phyloP scores from a whole-genome alignment of 1,140 invertebrate genomes.

The Neodiprion fabricii region DNA sequence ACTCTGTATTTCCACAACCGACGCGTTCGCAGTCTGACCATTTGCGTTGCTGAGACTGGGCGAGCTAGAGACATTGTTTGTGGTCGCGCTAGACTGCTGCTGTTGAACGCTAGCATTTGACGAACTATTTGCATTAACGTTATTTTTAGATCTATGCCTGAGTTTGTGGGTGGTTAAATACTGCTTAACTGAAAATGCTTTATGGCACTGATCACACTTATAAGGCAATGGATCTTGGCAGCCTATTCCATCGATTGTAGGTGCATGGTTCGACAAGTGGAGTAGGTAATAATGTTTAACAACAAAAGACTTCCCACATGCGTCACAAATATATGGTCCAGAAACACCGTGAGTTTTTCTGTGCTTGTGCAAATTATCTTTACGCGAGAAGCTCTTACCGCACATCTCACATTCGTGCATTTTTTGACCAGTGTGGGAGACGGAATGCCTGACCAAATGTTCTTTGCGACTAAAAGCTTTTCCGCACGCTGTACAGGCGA shows the following conservation, averaged over 20 bases:
- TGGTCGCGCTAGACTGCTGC: conserved; percentile 28
- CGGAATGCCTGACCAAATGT: conserved; percentile 75
- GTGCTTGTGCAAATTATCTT: conserved; percentile 80
- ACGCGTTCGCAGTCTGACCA: conserved; percentile 37
- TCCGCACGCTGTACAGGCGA: conserved; percentile 71
- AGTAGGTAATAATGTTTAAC: conserved; percentile 73
- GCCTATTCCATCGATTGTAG: conserved; percentile 44
- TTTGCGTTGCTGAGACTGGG: conserved; percentile 39
- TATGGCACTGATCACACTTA: conserved; percentile 65
- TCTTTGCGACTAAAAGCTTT: conserved; percentile 79
- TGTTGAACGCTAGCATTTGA: conserved; percentile 30
- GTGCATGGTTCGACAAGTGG: conserved; percentile 63
- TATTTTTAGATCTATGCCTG: conserved; percentile 57
- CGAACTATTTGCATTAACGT: conserved; percentile 28
- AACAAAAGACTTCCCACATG: conserved; percentile 76
- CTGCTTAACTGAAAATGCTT: conserved; percentile 63
- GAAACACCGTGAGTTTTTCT: conserved; percentile 70
- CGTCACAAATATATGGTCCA: conserved; percentile 73
- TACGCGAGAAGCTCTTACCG: conserved; percentile 77
- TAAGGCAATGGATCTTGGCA: conserved; percentile 57
- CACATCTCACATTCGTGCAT: conserved; percentile 79
- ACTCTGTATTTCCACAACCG: conserved; percentile 53
- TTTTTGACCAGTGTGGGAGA: conserved; percentile 78
- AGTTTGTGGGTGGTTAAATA: conserved; percentile 61
- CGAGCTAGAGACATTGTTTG: conserved; percentile 29